phyloP scores from a whole-genome alignment of 1,140 invertebrate species.

The Rhopalosiphum maidis region DNA sequence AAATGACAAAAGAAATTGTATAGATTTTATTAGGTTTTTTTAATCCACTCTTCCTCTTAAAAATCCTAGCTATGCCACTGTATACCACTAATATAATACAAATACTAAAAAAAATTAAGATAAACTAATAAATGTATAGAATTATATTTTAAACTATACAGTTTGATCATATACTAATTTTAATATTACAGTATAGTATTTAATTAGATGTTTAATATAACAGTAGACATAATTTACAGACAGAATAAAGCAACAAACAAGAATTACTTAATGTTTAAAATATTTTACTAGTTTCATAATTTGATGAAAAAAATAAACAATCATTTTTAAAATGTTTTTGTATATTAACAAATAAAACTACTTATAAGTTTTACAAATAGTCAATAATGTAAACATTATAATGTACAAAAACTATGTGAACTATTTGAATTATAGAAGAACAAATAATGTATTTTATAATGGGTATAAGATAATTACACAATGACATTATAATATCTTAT shows the following conservation, averaged over 20 bases:
- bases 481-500: background rate
- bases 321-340: background rate
- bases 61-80: background rate
- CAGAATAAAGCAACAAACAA: background rate
- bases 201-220: background rate
- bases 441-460: background rate
- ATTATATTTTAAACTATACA: background rate
- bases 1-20: too few species aligned
- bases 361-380: background rate
- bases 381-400: background rate
- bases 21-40: too few species aligned
- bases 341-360: slow-evolving; percentile 32
- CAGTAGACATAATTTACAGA: background rate
- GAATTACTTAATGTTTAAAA: background rate
- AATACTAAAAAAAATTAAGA: background rate
- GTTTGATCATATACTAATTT: background rate
- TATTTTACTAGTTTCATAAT: background rate
- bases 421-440: background rate
- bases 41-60: too few species aligned
- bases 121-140: background rate
- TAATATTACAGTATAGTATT: background rate
- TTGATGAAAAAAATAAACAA: background rate
- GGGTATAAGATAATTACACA: background rate
- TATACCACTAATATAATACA: background rate
- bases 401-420: background rate